Percentiles rank a stretch among this genome's conserved stretches.
These are phyloP conservation scores for Rhea americana DNA, from an alignment of 2,113 vertebrate genomes.

Conservation along the genomic window DNA sequence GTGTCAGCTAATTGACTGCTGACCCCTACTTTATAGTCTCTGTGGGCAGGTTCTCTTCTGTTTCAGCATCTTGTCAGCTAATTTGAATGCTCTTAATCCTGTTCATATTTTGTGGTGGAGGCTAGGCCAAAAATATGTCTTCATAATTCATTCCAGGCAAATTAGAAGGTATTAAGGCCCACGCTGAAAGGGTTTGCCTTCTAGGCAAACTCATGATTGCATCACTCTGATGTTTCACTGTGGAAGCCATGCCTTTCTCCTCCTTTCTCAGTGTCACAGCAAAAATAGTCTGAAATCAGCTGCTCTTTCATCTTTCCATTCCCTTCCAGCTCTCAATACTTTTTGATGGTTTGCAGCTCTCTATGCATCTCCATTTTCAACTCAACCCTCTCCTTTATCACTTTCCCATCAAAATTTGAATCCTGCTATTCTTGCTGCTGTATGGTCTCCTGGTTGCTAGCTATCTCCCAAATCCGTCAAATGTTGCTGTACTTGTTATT, in stretches of 20 bases:
- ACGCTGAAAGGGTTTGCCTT: conserved; percentile 4
- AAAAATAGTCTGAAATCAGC: background rate
- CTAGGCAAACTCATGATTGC: conserved; percentile 19
- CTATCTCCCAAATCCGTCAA: background rate
- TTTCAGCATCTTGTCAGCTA: conserved; percentile 26
- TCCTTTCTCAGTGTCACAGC: background rate
- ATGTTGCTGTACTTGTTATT: background rate
- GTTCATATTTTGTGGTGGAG: conserved; percentile 26
- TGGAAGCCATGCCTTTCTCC: background rate
- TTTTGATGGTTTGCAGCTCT: background rate
- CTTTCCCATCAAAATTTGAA: background rate
- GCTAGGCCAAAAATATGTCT: conserved; percentile 16
- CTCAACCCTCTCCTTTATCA: background rate
- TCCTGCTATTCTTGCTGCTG: background rate
- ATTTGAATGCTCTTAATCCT: conserved; percentile 17
- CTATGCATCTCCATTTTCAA: background rate
- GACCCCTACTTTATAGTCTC: conserved; percentile 28
- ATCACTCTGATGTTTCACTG: conserved; percentile 19
- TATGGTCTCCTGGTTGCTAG: background rate
- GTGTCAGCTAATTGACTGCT: conserved; percentile 1
- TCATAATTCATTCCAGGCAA: conserved; percentile 22
- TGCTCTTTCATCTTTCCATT: background rate
- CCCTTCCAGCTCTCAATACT: background rate
- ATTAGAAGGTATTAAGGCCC: background rate
- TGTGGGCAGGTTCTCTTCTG: background rate